A percentile compares a stretch with the other conserved stretches of the same genome.
Conservation (phyloP, 2,797 vertebrate species). For the Psittacula echo region DNA sequence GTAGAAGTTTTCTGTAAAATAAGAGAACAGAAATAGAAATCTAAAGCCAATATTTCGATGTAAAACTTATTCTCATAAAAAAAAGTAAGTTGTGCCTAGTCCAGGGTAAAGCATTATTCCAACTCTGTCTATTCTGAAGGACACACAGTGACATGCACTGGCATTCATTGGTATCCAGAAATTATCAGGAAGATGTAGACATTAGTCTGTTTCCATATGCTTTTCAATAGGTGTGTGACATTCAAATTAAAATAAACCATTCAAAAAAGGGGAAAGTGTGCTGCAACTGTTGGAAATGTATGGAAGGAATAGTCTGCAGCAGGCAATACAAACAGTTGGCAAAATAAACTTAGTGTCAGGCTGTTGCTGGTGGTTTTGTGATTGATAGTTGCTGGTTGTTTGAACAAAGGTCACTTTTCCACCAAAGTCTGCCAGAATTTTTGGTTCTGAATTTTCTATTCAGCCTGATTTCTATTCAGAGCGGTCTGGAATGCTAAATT, state of each 20-base stretch:
- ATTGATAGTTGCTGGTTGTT: background rate
- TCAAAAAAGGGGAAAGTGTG: background rate
- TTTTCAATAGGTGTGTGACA: background rate
- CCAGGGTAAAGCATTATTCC: background rate
- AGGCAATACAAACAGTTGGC: constrained; percentile 18
- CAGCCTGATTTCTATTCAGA: background rate
- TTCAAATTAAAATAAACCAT: constrained; percentile 3
- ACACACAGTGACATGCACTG: background rate
- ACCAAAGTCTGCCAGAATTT: background rate
- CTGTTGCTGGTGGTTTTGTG: background rate
- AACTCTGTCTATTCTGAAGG: background rate
- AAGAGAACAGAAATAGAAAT: background rate
- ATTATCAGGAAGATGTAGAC: background rate
- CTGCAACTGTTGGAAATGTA: background rate
- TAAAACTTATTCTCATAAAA: background rate
- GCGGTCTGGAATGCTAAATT: background rate
- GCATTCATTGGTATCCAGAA: background rate
- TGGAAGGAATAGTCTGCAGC: background rate
- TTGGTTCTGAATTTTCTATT: background rate
- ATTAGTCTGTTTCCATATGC: background rate
- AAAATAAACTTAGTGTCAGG: background rate
- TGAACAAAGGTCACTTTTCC: background rate
- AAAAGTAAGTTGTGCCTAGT: background rate
- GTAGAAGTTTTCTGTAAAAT: background rate
- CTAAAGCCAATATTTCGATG: background rate